Percentiles rank a stretch among this genome's conserved stretches.
phyloP scores from a whole-genome alignment of 2,797 vertebrate species.

The Alectoris magna region DNA sequence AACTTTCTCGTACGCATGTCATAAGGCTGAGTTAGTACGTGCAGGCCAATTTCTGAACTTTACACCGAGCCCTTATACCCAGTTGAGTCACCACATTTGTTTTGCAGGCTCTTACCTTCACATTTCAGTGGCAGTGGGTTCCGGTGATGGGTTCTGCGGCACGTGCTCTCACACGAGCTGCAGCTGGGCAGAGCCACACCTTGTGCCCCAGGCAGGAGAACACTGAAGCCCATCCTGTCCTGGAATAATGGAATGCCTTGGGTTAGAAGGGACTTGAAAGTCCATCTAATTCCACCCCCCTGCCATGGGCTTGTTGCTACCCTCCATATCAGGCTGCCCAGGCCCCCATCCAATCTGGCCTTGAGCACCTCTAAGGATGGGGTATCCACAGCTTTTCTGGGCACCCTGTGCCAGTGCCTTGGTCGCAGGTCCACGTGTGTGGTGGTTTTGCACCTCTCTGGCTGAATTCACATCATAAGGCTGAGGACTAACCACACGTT shows the following conservation, averaged over 20 bases:
- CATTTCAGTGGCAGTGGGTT: background rate
- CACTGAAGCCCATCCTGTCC: fast-evolving
- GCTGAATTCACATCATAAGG: background rate
- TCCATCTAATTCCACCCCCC: background rate
- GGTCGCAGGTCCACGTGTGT: fast-evolving
- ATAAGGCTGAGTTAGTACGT: background rate
- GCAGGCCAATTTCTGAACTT: background rate
- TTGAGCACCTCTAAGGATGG: background rate
- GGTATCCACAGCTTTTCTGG: background rate
- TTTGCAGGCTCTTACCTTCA: background rate
- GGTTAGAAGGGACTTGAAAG: background rate
- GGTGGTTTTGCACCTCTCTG: background rate
- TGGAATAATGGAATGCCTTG: background rate
- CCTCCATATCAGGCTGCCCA: background rate
- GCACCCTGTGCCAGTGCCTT: background rate
- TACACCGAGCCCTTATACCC: background rate
- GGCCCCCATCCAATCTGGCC: background rate
- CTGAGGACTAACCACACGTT: background rate
- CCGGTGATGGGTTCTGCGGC: background rate
- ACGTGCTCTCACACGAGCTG: fast-evolving
- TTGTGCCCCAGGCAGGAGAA: background rate
- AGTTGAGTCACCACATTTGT: slow-evolving; percentile 28
- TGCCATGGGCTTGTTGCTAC: too few relatives aligned
- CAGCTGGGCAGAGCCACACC: background rate
- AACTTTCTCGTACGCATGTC: fast-evolving